Conservation (phyloP, 2,888 invertebrate genomes). For the Lobophora halterata region DNA sequence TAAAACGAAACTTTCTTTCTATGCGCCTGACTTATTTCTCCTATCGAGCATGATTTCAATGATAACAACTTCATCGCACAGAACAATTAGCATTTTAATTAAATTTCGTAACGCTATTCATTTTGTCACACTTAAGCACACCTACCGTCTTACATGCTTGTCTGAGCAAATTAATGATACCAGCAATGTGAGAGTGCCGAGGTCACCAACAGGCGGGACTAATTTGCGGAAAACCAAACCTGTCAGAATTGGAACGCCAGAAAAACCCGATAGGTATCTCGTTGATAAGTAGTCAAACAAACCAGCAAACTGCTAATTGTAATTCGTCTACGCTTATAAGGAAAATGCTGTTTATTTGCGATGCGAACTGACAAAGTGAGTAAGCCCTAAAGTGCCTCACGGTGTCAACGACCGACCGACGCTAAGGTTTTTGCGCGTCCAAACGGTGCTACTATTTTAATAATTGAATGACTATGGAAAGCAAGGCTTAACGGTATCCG, state of each 20-base stretch:
- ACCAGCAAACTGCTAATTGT: neutral
- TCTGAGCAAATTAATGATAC: slow-evolving; percentile 14
- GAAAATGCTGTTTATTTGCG: slow-evolving; percentile 49
- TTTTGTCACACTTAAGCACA: slow-evolving; percentile 15
- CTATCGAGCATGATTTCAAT: slow-evolving; percentile 3
- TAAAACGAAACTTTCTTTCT: too few relatives aligned
- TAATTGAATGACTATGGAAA: slow-evolving; percentile 75
- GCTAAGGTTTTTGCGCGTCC: slow-evolving; percentile 73
- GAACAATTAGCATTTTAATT: slow-evolving; percentile 15
- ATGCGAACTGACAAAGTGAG: slow-evolving; percentile 58
- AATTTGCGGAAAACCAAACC: slow-evolving; percentile 1
- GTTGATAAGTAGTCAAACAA: slow-evolving; percentile 1
- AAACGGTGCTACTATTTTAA: slow-evolving; percentile 74
- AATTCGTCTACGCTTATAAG: slow-evolving; percentile 28
- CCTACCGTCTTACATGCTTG: slow-evolving; percentile 9
- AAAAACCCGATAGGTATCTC: neutral
- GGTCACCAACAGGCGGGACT: slow-evolving; percentile 9
- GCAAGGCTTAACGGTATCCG: slow-evolving; percentile 54
- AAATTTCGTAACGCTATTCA: slow-evolving; percentile 5
- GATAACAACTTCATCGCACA: slow-evolving; percentile 8
- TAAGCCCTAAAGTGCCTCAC: slow-evolving; percentile 76
- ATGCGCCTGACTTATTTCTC: too few relatives aligned
- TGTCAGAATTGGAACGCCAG: neutral
- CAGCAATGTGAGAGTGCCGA: slow-evolving; percentile 3
- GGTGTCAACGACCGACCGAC: slow-evolving; percentile 73